These are phyloP conservation scores for Alca torda DNA, from an alignment of 2,797 vertebrate species.

Conservation along the genomic window DNA sequence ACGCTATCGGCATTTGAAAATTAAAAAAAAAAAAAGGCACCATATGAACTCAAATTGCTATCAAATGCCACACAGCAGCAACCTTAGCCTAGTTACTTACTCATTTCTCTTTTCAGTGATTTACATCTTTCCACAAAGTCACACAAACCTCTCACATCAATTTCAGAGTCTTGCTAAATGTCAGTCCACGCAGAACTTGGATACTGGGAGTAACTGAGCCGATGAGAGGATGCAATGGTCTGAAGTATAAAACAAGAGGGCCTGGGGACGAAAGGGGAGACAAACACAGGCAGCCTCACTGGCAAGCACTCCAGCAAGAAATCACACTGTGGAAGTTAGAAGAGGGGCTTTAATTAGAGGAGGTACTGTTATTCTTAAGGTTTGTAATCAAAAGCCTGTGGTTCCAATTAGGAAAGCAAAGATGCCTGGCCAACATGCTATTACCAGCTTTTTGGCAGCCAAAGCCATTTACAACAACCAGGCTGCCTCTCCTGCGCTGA, in stretches of 20 bases:
- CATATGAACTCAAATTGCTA: not conserved
- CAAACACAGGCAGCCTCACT: not conserved
- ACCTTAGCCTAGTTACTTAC: not conserved
- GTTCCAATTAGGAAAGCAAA: conserved; percentile 69
- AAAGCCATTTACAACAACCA: conserved; percentile 66
- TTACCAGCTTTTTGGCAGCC: conserved; percentile 71
- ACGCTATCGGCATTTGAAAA: not conserved
- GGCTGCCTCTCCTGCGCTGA: conserved; percentile 61
- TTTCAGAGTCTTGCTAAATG: not conserved
- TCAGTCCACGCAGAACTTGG: not conserved
- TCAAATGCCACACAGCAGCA: not conserved
- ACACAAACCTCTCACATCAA: not conserved
- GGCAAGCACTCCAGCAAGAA: not conserved
- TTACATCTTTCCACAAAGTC: not conserved
- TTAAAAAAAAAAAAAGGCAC: not conserved
- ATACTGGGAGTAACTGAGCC: not conserved
- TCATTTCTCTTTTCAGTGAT: not conserved
- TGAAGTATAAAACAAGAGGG: not conserved
- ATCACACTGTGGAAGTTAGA: not conserved
- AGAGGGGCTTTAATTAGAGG: conserved; percentile 13
- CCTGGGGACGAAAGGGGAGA: not conserved
- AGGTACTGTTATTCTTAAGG: conserved; percentile 38
- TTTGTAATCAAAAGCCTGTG: conserved; percentile 57
- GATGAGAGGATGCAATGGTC: not conserved
- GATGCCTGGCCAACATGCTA: conserved; percentile 59